These are phyloP conservation scores for Oasisia sp. DNA, from an alignment of 2,888 invertebrate genomes.

Conservation along the genomic window DNA sequence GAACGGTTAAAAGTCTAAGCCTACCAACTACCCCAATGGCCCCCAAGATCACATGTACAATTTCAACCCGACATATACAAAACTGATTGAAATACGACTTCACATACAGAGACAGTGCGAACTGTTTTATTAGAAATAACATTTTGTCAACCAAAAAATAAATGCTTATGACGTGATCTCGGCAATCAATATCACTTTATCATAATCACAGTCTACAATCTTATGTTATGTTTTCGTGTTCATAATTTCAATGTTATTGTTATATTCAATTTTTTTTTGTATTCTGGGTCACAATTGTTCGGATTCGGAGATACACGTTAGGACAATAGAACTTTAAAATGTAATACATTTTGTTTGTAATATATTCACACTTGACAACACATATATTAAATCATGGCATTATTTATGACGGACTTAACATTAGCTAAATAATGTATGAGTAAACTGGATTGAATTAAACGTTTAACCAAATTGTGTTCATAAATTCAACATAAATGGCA, in stretches of 20 bases:
- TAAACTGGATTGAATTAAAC: background rate
- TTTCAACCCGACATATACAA: too few species aligned
- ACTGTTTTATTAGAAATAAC: background rate
- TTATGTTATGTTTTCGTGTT: background rate
- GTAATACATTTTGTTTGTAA: background rate
- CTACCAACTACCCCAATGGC: too few species aligned
- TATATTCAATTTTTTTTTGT: background rate
- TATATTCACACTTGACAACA: background rate
- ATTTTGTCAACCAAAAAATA: background rate
- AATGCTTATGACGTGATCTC: background rate
- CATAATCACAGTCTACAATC: background rate
- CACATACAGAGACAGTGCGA: too few species aligned
- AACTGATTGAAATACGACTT: too few species aligned
- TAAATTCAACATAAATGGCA: too few species aligned
- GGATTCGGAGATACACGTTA: background rate
- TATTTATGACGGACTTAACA: background rate
- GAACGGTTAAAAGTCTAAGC: too few species aligned
- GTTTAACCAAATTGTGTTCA: too few species aligned
- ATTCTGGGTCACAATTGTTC: background rate
- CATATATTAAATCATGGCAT: background rate
- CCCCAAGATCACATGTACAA: too few species aligned
- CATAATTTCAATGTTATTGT: background rate
- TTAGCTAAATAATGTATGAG: background rate
- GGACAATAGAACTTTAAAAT: background rate
- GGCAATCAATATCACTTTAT: background rate